Base-by-base conservation (phyloP, 2,888 invertebrate species). In the Clunio marinus region DNA sequence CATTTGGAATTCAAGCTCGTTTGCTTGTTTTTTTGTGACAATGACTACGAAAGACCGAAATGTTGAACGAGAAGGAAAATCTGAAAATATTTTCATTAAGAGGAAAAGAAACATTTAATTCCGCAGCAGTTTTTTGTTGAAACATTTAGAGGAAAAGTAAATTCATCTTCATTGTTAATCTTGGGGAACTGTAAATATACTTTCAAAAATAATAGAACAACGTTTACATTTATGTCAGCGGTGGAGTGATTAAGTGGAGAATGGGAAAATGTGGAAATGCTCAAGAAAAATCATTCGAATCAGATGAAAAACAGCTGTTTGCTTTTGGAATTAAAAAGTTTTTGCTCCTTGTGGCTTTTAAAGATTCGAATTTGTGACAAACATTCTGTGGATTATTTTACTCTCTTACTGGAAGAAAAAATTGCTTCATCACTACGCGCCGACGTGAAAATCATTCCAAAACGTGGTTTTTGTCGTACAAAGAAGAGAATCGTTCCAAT, bases 281-380 rank as follows among this genome's bases (percentile, higher is more conserved):
- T 41, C 41, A 10, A 15, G 2, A 41, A 32, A 8, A 41, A 41
- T 41, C 41, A 41, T 41, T 41, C 41, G 15, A 41, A 41, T 41
- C 41, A 41, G 25, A 25, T 25, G 25, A 25, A n/a, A 10, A 58
- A 58, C 58, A 58, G 25, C 58, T 58, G 58, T 58, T 58, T 58
- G 17, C 58, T 15, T 58, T 28, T 28, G 58, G 28, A 58, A 58
- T 27, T 27, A 28, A 58, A 58, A 58, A 58, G 32, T 25, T 57
- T 57, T 41, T 41, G 41, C 41, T 41, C 41, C n/a, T n/a, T 10
- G 41, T 2, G 41, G 41, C 41, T 41, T 41, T n/a, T 41, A 41
- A 41, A 41, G 41, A 41, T 15, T 41, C 15, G 41, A 41, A 15
- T 41, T 32, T 32, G 15, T 22, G 25, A 24, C 24, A 24, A 27